Conservation (phyloP, 2,888 invertebrate species). For the Dryobotodes eremita region DNA sequence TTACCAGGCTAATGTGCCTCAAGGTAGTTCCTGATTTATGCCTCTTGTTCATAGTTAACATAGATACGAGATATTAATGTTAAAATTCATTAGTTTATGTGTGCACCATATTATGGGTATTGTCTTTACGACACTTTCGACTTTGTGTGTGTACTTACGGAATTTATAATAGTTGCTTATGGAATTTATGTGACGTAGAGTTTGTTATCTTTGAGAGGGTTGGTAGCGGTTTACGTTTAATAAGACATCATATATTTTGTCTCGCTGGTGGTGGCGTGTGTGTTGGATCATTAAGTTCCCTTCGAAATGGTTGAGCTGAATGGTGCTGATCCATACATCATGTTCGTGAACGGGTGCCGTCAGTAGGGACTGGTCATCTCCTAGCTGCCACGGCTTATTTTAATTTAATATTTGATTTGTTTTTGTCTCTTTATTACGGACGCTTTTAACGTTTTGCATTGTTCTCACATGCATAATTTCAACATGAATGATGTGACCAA, state of each 20-base stretch:
- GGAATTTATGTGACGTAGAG: slow-evolving; percentile 50
- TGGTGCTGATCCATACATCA: too few relatives aligned
- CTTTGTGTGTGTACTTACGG: slow-evolving; percentile 53
- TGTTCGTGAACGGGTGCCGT: too few relatives aligned
- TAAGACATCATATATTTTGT: slow-evolving; percentile 28
- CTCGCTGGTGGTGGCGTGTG: too few relatives aligned
- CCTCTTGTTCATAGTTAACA: slow-evolving; percentile 58
- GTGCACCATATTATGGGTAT: slow-evolving; percentile 33
- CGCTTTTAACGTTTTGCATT: too few relatives aligned
- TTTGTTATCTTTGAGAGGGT: slow-evolving; percentile 16
- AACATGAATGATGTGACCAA: too few relatives aligned
- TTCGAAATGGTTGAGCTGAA: too few relatives aligned
- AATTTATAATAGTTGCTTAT: slow-evolving; percentile 58
- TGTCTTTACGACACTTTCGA: slow-evolving; percentile 54
- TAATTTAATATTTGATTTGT: too few relatives aligned
- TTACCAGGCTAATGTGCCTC: slow-evolving; percentile 61
- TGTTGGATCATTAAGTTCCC: too few relatives aligned
- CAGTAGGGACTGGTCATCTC: too few relatives aligned
- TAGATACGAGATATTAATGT: slow-evolving; percentile 62
- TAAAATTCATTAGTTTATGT: slow-evolving; percentile 65
- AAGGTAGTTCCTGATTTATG: slow-evolving; percentile 64
- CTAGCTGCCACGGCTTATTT: too few relatives aligned
- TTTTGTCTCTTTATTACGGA: too few relatives aligned
- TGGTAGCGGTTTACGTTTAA: slow-evolving; percentile 28
- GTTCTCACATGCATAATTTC: too few relatives aligned